Evolutionary conservation across 1,140 invertebrate genomes (phyloP).

Genomic region (Drosophila rufa): DNA sequence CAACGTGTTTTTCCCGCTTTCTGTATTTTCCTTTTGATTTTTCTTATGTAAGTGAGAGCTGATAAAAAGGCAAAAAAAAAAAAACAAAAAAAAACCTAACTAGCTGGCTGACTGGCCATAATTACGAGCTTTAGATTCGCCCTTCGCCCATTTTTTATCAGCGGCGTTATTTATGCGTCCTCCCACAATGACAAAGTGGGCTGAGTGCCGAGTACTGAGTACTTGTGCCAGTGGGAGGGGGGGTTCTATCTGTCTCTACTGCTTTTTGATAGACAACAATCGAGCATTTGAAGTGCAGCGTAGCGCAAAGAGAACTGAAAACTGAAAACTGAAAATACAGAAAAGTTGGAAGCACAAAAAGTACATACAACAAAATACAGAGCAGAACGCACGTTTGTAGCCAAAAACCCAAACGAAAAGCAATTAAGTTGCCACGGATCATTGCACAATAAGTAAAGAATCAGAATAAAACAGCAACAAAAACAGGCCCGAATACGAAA

Average conservation of each 20-base stretch:
- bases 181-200: conserved; percentile 54
- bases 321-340: conserved; percentile 5
- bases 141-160: conserved; percentile 82
- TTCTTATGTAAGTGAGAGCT: conserved; percentile 71
- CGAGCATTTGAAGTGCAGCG: conserved; percentile 76
- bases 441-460: conserved; percentile 83
- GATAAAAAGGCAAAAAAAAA: conserved; percentile 66
- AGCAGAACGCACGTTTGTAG: conserved; percentile 35
- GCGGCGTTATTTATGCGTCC: conserved; percentile 76
- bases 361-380: conserved; percentile 28
- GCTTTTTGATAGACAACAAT: conserved; percentile 66
- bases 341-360: conserved; percentile 38
- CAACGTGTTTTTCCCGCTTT: conserved; percentile 48
- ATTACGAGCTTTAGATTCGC: conserved; percentile 65
- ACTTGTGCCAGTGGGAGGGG: neutral
- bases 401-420: conserved; percentile 80
- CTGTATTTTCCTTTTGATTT: conserved; percentile 44
- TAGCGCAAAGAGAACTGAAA: conserved; percentile 63
- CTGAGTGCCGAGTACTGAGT: conserved; percentile 11
- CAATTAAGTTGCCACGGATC: conserved; percentile 83
- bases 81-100: conserved; percentile 5
- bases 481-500: conserved; percentile 14
- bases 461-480: conserved; percentile 49
- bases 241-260: conserved; percentile 1
- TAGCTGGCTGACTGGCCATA: conserved; percentile 54